Conservation (phyloP, 2,888 invertebrate species). For the Luperina nickerlii region DNA sequence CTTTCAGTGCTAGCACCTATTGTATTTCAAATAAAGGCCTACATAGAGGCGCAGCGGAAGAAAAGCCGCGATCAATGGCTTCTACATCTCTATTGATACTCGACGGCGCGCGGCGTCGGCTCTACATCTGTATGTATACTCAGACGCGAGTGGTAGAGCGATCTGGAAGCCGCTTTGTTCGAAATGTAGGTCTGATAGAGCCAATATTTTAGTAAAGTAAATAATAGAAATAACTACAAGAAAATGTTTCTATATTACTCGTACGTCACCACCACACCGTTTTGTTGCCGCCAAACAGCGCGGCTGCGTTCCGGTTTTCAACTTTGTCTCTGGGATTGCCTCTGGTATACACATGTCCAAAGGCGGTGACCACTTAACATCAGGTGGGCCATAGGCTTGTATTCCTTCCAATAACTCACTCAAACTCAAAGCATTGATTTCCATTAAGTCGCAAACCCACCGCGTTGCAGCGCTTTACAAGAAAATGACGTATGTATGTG, state of each 20-base stretch:
- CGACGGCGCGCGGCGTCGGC: conserved; percentile 4
- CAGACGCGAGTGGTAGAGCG: conserved; percentile 12
- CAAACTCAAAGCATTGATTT: too few relatives aligned
- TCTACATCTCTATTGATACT: conserved; percentile 44
- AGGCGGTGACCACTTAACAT: too few relatives aligned
- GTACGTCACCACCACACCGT: neutral
- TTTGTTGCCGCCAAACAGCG: neutral
- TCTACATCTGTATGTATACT: conserved; percentile 31
- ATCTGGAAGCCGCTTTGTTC: conserved; percentile 31
- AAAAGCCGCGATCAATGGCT: conserved; percentile 25
- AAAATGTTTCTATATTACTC: neutral
- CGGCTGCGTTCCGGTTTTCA: too few relatives aligned
- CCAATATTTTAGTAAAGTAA: conserved; percentile 16
- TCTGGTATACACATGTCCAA: too few relatives aligned
- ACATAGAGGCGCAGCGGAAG: neutral
- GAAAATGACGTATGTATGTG: too few relatives aligned
- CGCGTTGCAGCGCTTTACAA: too few relatives aligned
- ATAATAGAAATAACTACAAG: neutral
- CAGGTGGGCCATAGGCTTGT: too few relatives aligned
- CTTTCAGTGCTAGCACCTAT: conserved; percentile 5
- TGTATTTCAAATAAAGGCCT: conserved; percentile 40
- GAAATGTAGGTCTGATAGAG: conserved; percentile 1
- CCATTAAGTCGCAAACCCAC: too few relatives aligned
- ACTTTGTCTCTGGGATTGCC: too few relatives aligned
- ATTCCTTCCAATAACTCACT: too few relatives aligned